Evolutionary conservation across 2,888 invertebrate genomes (phyloP).

Genomic region (Agriopis aurantiaria): DNA sequence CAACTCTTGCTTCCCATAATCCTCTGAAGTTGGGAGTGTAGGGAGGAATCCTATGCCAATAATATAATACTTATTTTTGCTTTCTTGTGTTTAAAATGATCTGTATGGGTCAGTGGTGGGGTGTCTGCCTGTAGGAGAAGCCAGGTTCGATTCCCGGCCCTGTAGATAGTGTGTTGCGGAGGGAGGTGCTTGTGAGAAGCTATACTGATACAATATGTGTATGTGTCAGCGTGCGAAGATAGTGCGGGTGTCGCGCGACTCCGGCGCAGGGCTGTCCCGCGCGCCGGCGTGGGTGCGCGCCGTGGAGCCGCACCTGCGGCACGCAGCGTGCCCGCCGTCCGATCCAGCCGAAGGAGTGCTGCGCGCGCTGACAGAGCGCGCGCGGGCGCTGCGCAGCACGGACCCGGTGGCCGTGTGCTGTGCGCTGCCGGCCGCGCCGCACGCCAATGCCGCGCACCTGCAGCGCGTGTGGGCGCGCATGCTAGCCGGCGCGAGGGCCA

Average conservation of each 20-base stretch:
- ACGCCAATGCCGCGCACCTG: not conserved
- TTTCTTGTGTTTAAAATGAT: too few relatives aligned
- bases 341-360: constrained; percentile 4
- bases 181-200: too few relatives aligned
- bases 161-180: too few relatives aligned
- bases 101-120: too few relatives aligned
- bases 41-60: too few relatives aligned
- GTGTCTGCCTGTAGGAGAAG: too few relatives aligned
- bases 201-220: not conserved
- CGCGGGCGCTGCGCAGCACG: not conserved
- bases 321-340: not conserved
- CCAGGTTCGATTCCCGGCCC: too few relatives aligned
- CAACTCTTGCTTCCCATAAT: too few relatives aligned
- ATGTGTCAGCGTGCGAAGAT: not conserved
- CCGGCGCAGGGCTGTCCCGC: not conserved
- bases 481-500: not conserved
- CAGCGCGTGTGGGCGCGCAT: not conserved
- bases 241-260: not conserved
- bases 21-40: too few relatives aligned
- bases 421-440: constrained; percentile 3
- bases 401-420: not conserved
- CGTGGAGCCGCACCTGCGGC: not conserved
- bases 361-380: constrained; percentile 9
- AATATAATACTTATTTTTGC: too few relatives aligned
- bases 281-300: not conserved